A percentile compares a stretch with the other conserved stretches of the same genome.
Evolutionary conservation across 2,113 vertebrate genomes (phyloP).

Genomic region (Corythornis cristatus): DNA sequence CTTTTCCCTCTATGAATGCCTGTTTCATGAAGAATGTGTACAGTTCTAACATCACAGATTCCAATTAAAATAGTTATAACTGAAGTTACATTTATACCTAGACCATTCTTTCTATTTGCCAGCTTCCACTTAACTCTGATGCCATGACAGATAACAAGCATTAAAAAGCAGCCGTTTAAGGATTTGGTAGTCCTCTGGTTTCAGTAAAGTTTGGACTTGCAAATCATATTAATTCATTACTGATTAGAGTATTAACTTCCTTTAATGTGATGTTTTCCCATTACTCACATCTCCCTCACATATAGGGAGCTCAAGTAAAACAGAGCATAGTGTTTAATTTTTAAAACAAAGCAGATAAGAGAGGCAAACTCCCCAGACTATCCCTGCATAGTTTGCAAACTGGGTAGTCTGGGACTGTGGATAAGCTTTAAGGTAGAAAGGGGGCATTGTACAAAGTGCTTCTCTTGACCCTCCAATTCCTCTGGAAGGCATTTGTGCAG

Average conservation of each 20-base stretch:
- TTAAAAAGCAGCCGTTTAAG: neutral
- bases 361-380: neutral
- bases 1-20: neutral
- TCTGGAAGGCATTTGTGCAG: neutral
- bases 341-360: neutral
- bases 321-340: neutral
- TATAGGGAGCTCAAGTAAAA: neutral
- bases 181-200: neutral
- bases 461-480: neutral
- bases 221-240: neutral
- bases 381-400: neutral
- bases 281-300: neutral
- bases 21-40: fast-evolving
- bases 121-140: neutral
- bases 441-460: neutral
- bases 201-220: neutral
- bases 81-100: neutral
- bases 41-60: neutral
- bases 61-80: neutral
- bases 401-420: neutral
- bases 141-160: neutral
- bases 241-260: fast-evolving
- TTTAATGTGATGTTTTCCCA: neutral
- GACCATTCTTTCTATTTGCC: neutral
- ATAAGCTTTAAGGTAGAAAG: neutral